Evolutionary conservation across 2,888 invertebrate species (phyloP), one percentile per base, ranked within the genome.

Genomic region (Drosophila atripex): DNA sequence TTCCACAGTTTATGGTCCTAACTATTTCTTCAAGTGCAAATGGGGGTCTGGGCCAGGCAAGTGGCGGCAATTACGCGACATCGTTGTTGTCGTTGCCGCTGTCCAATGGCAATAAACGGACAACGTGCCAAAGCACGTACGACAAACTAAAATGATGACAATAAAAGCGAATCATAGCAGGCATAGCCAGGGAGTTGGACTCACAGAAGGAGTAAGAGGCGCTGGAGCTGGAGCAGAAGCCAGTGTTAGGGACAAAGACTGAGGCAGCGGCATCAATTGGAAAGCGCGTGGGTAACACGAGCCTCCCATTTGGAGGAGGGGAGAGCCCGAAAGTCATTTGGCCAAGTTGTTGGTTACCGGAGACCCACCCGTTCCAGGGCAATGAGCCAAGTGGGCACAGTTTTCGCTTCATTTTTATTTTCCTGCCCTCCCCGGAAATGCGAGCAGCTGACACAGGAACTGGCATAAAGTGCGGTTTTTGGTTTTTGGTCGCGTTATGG

Each of bases 211-310:
- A 28, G 30, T n/a, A n/a, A n/a, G n/a, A n/a, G n/a, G n/a, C n/a
- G 18, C 18, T 18, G 28, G 46, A 28, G 30, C 16, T 11, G 28
- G 12, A 32, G 43, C 21, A 18, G 41, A 41, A 18, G 18, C 18
- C 41, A 8, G 16, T 60, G 46, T 23, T 23, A n/a, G 30, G 30
- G 54, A 6, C 12, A 8, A 21, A 60, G 59, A 21, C 61, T 49
- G 25, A 18, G 14, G 43, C 18, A 25, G 56, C 49, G 57, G 47
- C 56, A 56, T 71, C 73, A 82, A 86, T 83, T 75, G 77, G 65
- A 75, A 72, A 72, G 80, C 86, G 83, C 77, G 78, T 88, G 85
- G 76, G 89, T 86, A 89, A 89, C 85, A 89, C 86, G 89, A 89
- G 84, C 73, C 78, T 32, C 38, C 35, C 28, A 21, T 60, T 25